These are phyloP conservation scores for Subanguina moxae DNA, from an alignment of 1,140 invertebrate genomes.

Conservation along the genomic window DNA sequence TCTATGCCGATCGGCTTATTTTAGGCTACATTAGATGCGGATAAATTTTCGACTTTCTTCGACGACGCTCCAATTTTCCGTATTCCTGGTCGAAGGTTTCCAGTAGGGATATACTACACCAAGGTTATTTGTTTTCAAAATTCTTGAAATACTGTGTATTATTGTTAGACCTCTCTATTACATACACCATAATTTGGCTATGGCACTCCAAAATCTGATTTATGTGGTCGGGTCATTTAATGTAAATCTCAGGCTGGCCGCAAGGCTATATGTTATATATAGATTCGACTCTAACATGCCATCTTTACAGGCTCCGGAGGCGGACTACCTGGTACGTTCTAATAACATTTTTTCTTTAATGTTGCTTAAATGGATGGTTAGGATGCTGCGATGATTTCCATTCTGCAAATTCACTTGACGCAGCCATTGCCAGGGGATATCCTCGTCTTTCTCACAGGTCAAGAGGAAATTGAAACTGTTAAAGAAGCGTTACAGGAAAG, in stretches of 20 bases:
- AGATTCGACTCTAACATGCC: constrained; percentile 10
- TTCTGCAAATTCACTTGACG: constrained; percentile 89
- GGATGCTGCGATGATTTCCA: constrained; percentile 82
- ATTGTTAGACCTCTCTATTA: too few relatives aligned
- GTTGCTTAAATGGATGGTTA: too few relatives aligned
- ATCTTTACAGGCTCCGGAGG: constrained; percentile 10
- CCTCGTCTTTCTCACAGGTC: constrained; percentile 89
- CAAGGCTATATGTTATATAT: not conserved
- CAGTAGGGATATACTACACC: constrained; percentile 95
- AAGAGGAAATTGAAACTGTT: constrained; percentile 57
- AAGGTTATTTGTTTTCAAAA: too few relatives aligned
- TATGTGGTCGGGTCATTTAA: too few relatives aligned
- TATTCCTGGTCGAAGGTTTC: constrained; percentile 79
- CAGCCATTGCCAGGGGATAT: constrained; percentile 91
- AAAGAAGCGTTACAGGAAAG: constrained; percentile 50
- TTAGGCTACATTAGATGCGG: constrained; percentile 85
- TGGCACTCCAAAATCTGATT: too few relatives aligned
- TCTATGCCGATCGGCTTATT: too few relatives aligned
- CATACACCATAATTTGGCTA: too few relatives aligned
- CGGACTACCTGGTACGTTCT: constrained; percentile 67
- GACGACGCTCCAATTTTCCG: constrained; percentile 95
- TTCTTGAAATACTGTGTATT: too few relatives aligned
- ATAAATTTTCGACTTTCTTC: constrained; percentile 93
- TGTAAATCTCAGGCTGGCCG: too few relatives aligned
- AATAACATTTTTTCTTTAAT: too few relatives aligned